Evolutionary conservation across 2,113 vertebrate genomes (phyloP).

Genomic region (Promerops cafer): DNA sequence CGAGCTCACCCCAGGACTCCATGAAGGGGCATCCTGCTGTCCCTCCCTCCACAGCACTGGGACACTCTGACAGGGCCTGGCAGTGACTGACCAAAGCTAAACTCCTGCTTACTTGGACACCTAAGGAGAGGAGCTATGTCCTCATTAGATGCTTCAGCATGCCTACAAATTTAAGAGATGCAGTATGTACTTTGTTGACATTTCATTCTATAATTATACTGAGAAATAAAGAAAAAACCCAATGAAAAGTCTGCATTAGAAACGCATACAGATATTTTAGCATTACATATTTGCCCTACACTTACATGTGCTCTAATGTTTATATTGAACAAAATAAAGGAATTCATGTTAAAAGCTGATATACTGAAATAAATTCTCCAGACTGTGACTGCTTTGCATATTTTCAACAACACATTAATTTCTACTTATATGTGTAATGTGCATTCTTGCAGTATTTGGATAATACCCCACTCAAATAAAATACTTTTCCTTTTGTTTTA

Average conservation of each 20-base stretch:
- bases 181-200: neutral
- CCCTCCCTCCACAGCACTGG: neutral
- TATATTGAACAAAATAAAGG: neutral
- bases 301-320: accelerated
- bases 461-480: neutral
- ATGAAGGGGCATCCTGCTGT: neutral
- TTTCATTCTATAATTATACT: neutral
- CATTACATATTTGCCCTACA: neutral
- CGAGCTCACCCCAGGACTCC: neutral
- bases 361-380: neutral
- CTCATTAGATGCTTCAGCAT: neutral
- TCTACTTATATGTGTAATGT: accelerated
- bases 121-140: neutral
- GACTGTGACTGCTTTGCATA: neutral
- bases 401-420: neutral
- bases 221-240: neutral
- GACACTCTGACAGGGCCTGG: neutral
- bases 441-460: neutral
- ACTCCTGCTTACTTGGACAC: accelerated
- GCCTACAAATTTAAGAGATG: neutral
- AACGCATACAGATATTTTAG: neutral
- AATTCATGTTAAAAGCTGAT: neutral
- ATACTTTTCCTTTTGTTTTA: neutral
- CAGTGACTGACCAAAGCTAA: neutral
- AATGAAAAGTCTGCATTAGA: neutral